Conservation (phyloP, 37 sponge, comb jelly and placozoan genomes). For the Crambe crambe region DNA sequence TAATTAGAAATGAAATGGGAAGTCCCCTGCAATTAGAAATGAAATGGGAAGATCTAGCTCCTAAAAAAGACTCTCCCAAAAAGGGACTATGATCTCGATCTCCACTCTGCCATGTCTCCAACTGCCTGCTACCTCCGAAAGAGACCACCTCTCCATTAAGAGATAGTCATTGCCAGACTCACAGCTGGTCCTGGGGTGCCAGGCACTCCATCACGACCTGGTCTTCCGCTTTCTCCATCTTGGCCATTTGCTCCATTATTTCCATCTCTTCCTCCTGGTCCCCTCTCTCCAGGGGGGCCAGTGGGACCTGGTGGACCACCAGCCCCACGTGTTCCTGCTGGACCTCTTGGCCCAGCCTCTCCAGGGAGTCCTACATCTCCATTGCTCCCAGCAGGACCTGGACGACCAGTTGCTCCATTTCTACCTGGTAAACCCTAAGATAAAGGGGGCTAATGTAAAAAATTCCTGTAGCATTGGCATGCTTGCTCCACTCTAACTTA, state of each 20-base stretch:
- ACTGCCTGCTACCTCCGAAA: not conserved
- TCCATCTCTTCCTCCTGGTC: slow-evolving; percentile 13
- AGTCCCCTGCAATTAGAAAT: too few relatives aligned
- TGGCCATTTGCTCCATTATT: slow-evolving; percentile 10
- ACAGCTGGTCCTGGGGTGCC: slow-evolving; percentile 36
- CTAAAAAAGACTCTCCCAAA: too few relatives aligned
- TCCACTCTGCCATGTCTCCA: too few relatives aligned
- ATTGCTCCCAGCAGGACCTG: slow-evolving; percentile 36
- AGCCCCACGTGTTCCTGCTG: slow-evolving; percentile 45
- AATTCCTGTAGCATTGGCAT: not conserved
- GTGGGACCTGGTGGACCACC: slow-evolving; percentile 49
- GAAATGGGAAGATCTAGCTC: too few relatives aligned
- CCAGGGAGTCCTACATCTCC: slow-evolving; percentile 62
- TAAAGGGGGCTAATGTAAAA: not conserved
- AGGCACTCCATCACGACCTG: slow-evolving; percentile 31
- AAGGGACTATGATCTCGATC: too few relatives aligned
- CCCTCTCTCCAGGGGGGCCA: slow-evolving; percentile 34
- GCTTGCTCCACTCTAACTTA: not conserved
- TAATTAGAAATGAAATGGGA: not conserved
- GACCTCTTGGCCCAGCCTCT: slow-evolving; percentile 52
- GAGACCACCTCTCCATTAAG: not conserved
- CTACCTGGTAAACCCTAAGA: slow-evolving; percentile 58
- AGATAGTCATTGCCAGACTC: not conserved
- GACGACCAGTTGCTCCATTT: slow-evolving; percentile 49
- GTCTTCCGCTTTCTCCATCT: slow-evolving; percentile 16